Base-by-base conservation (phyloP, 2,888 invertebrate species). In the Mesoligia furuncula region DNA sequence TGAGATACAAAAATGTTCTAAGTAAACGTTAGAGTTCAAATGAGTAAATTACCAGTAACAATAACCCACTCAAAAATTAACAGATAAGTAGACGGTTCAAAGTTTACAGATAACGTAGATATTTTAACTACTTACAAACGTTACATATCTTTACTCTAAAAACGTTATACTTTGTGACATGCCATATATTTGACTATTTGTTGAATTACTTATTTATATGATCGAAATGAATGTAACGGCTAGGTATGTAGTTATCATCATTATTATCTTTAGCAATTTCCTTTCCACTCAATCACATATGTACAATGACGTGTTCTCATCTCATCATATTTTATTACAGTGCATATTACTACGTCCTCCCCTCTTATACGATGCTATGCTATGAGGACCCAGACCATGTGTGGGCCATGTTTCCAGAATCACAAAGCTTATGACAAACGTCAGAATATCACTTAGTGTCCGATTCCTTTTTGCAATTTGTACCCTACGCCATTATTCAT, bases 1-100 rank as follows among this genome's bases (percentile, higher is more conserved):
- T 17, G 9, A 31, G 13, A n/a, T 17, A 36, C 31, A 48, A 45
- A 27, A 64, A 4, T 3, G n/a, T 5, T 27, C 17, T 48, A 20
- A 36, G 0, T 15, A 27, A 48, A 15, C 45, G n/a, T 79, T 36
- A 67, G 17, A 71, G n/a, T 71, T 48, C 36, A 70, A 54, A 51
- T 36, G 9, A 48, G 45, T 48, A 24, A 70, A 42, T 59, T 67
- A 59, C 24, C 59, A 65, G 17, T 48, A 69, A 69, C 65, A 78
- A 65, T 67, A 78, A 74, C 48, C 66, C 42, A 73, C 42, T 75
- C 79, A 68, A 86, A 86, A 81, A 69, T 61, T 51, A 64, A 59
- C 8, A 78, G 85, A 87, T 88, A n/a, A n/a, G n/a, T n/a, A 85
- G 31, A 24, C 42, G 61, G 79, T 77, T 80, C 85, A 88, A 83